Evolutionary conservation across 1,140 invertebrate species (phyloP).

Genomic region (Matsumurasca onukii): DNA sequence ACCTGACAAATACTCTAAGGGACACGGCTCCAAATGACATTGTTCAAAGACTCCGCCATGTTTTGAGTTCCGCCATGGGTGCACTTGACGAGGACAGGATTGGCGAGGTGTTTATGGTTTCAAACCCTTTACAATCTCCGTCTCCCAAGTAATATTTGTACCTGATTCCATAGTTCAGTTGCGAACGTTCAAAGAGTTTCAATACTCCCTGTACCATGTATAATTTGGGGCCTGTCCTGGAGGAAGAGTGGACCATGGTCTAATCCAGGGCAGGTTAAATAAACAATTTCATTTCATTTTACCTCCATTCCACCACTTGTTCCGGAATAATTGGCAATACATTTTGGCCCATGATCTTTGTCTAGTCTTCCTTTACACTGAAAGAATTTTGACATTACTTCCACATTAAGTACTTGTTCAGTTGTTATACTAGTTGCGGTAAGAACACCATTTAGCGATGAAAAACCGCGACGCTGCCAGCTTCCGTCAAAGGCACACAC

Average conservation of each 20-base stretch:
- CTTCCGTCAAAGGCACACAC: background rate
- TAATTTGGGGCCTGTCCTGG: no score
- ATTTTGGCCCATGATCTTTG: conserved; percentile 9
- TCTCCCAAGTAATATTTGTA: conserved; percentile 13
- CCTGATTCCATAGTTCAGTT: background rate
- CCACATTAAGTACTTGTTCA: conserved; percentile 3
- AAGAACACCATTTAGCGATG: conserved; percentile 16
- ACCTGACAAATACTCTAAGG: conserved; percentile 1
- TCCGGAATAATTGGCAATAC: conserved; percentile 23
- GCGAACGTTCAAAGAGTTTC: background rate
- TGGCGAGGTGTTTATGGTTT: background rate
- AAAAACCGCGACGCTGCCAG: conserved; percentile 8
- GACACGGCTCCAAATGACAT: conserved; percentile 9
- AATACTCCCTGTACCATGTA: conserved; percentile 7
- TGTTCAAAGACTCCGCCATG: background rate
- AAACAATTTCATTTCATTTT: no score
- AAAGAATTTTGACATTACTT: conserved; percentile 3
- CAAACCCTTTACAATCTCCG: conserved; percentile 8
- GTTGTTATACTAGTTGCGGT: background rate
- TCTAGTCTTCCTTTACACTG: conserved; percentile 17
- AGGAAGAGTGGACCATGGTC: no score
- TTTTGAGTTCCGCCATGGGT: conserved; percentile 16
- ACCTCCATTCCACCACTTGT: conserved; percentile 28
- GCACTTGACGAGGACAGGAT: background rate
- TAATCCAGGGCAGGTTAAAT: no score